A percentile compares a stretch with the other conserved stretches of the same genome.
Conservation (phyloP, 2,888 invertebrate species). For the Standfussiana lucernea region DNA sequence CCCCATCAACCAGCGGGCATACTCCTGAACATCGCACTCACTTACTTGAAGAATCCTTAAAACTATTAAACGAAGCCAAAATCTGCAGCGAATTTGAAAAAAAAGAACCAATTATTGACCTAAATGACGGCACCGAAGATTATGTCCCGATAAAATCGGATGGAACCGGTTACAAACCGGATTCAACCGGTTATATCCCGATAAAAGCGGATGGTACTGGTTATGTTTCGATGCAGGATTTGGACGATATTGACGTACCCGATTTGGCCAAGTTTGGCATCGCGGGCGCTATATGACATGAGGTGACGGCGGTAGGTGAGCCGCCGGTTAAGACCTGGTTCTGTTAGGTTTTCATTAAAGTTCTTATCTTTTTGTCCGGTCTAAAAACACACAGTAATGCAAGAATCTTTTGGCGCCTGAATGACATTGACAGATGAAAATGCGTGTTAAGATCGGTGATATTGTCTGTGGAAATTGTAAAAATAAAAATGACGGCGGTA, state of each 20-base stretch:
- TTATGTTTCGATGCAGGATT: slow-evolving; percentile 73
- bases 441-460: not conserved
- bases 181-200: slow-evolving; percentile 81
- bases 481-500: not conserved
- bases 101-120: slow-evolving; percentile 84
- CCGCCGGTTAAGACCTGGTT: slow-evolving; percentile 90
- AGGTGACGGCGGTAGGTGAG: slow-evolving; percentile 77
- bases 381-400: not conserved
- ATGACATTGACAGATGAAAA: not conserved
- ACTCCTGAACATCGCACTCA: slow-evolving; percentile 83
- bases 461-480: not conserved
- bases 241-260: slow-evolving; percentile 84
- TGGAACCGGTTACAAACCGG: slow-evolving; percentile 64
- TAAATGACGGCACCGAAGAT: slow-evolving; percentile 84
- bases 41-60: slow-evolving; percentile 86
- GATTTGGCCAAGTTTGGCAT: slow-evolving; percentile 84
- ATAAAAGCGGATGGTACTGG: slow-evolving; percentile 66
- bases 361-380: not conserved
- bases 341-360: slow-evolving; percentile 72
- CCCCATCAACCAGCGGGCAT: slow-evolving; percentile 77
- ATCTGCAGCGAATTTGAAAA: slow-evolving; percentile 81
- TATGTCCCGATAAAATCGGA: slow-evolving; percentile 81
- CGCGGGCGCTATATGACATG: slow-evolving; percentile 85
- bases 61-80: slow-evolving; percentile 87
- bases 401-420: not conserved